These are phyloP conservation scores for Podocnemis expansa DNA, from an alignment of 2,113 vertebrate species.

Conservation along the genomic window DNA sequence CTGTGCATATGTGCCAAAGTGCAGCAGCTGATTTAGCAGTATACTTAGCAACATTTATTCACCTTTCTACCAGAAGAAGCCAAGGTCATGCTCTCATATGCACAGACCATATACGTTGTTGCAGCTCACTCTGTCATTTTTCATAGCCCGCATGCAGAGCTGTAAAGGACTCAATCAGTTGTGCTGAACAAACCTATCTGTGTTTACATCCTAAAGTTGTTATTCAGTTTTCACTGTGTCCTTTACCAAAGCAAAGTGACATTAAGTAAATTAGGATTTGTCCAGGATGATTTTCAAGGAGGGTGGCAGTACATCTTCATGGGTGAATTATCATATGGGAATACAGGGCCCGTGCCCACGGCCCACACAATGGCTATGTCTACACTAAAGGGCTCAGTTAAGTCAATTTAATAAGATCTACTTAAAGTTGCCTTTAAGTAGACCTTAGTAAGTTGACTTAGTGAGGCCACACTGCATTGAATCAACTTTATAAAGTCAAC, in stretches of 20 bases:
- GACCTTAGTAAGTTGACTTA: too few species aligned
- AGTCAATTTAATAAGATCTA: too few species aligned
- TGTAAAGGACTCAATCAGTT: neutral
- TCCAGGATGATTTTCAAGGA: neutral
- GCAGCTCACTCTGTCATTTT: neutral
- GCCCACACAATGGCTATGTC: too few species aligned
- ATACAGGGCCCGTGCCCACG: too few species aligned
- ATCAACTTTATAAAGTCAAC: too few species aligned
- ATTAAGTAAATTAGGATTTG: neutral
- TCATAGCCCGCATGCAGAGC: accelerated
- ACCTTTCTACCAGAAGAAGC: neutral
- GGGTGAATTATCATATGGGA: too few species aligned
- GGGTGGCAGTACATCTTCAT: neutral
- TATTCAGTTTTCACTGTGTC: neutral
- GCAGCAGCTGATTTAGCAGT: neutral
- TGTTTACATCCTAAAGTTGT: neutral
- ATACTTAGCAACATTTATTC: neutral
- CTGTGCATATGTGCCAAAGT: neutral
- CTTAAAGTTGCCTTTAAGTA: too few species aligned
- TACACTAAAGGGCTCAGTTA: too few species aligned
- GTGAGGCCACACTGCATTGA: too few species aligned
- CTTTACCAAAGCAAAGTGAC: neutral
- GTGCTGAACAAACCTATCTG: accelerated
- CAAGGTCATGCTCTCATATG: neutral
- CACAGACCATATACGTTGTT: neutral